A percentile compares a stretch with the other conserved stretches of the same genome.
These are phyloP conservation scores for Leptatherina wallacei DNA, from an alignment of 2,797 vertebrate species.

Conservation along the genomic window DNA sequence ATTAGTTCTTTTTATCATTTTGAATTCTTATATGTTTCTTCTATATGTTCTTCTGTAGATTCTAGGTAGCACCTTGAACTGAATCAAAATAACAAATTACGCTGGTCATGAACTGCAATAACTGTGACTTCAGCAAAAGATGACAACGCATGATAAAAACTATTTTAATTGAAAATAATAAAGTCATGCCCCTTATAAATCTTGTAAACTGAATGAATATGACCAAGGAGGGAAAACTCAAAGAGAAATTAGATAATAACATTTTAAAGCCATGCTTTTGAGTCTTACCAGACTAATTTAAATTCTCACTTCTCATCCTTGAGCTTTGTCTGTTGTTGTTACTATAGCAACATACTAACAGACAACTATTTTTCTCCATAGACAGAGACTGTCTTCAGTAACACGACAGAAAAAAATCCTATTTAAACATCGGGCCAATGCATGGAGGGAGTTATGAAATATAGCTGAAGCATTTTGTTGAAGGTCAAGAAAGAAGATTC, in stretches of 20 bases:
- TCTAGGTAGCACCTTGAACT: not conserved
- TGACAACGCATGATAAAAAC: too few species aligned
- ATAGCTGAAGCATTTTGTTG: conserved; percentile 20
- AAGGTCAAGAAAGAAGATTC: conserved; percentile 4
- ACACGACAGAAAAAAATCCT: conserved; percentile 4
- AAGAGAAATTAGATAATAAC: not conserved
- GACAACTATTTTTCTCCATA: conserved; percentile 4
- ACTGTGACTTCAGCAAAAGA: too few species aligned
- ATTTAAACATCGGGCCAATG: conserved; percentile 14
- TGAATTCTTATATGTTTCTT: not conserved
- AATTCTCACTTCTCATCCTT: not conserved
- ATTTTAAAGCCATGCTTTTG: not conserved
- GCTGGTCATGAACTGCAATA: too few species aligned
- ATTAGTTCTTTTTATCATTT: not conserved
- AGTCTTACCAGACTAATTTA: not conserved
- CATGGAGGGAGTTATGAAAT: not conserved
- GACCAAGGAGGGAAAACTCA: not conserved
- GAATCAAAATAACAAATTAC: not conserved
- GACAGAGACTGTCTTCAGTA: not conserved
- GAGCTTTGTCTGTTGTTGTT: conserved; percentile 58
- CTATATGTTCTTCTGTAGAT: not conserved
- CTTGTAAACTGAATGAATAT: not conserved
- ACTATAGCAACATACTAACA: conserved; percentile 53
- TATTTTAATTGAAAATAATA: too few species aligned
- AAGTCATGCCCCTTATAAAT: not conserved